A percentile compares a stretch with the other conserved stretches of the same genome.
phyloP scores from a whole-genome alignment of 1,140 invertebrate genomes.

The Drosophila varians region DNA sequence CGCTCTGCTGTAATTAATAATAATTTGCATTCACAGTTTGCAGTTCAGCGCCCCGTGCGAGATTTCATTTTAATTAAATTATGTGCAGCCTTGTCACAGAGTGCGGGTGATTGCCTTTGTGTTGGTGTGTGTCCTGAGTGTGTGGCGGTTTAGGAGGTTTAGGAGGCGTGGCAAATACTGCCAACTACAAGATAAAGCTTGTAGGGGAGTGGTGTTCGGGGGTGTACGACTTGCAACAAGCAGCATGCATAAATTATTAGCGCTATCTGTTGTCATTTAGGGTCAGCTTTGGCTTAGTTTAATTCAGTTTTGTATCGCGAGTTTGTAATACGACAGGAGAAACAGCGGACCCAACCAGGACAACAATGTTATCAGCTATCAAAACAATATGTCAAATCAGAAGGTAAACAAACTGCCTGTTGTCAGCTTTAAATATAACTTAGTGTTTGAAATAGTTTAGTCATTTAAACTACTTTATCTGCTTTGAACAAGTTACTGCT shows the following conservation, averaged over 20 bases:
- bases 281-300: slow-evolving; percentile 36
- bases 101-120: background rate
- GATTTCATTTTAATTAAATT: slow-evolving; percentile 51
- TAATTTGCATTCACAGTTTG: slow-evolving; percentile 52
- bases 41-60: slow-evolving; percentile 44
- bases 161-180: slow-evolving; percentile 32
- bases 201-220: background rate
- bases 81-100: slow-evolving; percentile 31
- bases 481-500: too few relatives aligned
- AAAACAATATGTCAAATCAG: slow-evolving; percentile 4
- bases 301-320: slow-evolving; percentile 9
- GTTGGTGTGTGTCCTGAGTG: background rate
- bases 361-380: slow-evolving; percentile 30
- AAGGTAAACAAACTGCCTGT: background rate
- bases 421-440: background rate
- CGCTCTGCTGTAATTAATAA: slow-evolving; percentile 49
- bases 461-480: too few relatives aligned
- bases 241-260: slow-evolving; percentile 49
- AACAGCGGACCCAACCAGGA: slow-evolving; percentile 9
- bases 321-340: background rate
- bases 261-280: slow-evolving; percentile 45
- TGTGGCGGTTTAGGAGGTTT: slow-evolving; percentile 1
- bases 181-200: slow-evolving; percentile 45
- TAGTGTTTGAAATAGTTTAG: too few relatives aligned
- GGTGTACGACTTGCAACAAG: slow-evolving; percentile 33